Percentiles rank a stretch among this genome's conserved stretches.
phyloP scores from a whole-genome alignment of 2,113 vertebrate genomes.

The Carollia perspicillata region DNA sequence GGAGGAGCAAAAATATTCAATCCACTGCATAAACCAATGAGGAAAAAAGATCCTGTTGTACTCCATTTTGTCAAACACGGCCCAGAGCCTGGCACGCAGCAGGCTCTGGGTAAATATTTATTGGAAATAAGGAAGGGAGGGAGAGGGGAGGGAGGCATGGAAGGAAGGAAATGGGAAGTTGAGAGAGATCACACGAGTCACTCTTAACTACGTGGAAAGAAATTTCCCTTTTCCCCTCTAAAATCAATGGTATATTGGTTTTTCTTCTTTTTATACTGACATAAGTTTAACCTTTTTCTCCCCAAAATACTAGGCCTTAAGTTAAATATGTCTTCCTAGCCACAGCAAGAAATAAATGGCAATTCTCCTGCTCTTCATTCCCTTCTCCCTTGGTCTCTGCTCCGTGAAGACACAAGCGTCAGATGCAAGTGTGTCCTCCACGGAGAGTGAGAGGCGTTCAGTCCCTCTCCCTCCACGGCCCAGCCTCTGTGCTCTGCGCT shows the following conservation, averaged over 20 bases:
- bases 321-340: neutral
- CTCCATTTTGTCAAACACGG: neutral
- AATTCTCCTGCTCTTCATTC: neutral
- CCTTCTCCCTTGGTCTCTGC: neutral
- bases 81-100: neutral
- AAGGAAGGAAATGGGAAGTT: neutral
- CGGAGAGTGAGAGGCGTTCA: neutral
- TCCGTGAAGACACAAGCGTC: neutral
- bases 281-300: neutral
- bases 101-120: neutral
- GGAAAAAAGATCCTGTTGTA: neutral
- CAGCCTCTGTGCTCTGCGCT: neutral
- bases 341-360: neutral
- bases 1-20: neutral
- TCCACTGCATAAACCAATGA: neutral
- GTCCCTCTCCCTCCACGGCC: accelerated
- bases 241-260: neutral
- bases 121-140: neutral
- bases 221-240: neutral
- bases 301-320: neutral
- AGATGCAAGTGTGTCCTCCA: too few relatives aligned
- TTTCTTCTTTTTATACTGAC: neutral
- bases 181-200: neutral
- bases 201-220: neutral
- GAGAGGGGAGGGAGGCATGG: neutral